These are phyloP conservation scores for Noctuana brunneofusca DNA, from an alignment of 2,888 invertebrate genomes.

Conservation along the genomic window DNA sequence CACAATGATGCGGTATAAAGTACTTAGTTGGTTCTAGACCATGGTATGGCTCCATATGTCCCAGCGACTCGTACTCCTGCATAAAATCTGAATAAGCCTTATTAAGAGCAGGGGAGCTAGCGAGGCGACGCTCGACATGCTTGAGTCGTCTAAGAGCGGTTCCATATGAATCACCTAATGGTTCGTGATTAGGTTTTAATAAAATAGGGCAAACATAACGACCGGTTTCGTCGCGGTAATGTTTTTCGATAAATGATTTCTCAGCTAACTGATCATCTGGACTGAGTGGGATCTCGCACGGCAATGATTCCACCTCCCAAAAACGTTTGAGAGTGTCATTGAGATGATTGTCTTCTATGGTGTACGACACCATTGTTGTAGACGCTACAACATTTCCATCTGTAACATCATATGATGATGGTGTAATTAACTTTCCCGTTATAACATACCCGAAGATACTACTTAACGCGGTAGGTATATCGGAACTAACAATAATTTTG, in stretches of 20 bases:
- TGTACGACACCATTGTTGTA: constrained; percentile 5
- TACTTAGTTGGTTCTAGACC: neutral
- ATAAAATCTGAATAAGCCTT: neutral
- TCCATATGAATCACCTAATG: constrained; percentile 7
- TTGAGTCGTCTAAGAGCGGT: neutral
- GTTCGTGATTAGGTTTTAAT: neutral
- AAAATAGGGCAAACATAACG: constrained; percentile 3
- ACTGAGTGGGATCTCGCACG: constrained; percentile 5
- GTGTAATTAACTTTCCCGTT: neutral
- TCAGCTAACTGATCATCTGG: constrained; percentile 2
- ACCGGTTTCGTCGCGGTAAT: constrained; percentile 7
- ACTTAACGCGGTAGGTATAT: neutral
- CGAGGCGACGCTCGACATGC: neutral
- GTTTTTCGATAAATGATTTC: constrained; percentile 3
- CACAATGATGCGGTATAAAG: neutral
- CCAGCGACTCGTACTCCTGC: neutral
- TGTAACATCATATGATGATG: neutral
- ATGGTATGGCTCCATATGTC: neutral
- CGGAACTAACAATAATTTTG: neutral
- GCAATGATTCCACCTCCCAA: constrained; percentile 1
- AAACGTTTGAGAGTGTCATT: constrained; percentile 9
- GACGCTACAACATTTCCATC: neutral
- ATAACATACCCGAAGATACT: neutral
- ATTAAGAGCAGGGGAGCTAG: neutral
- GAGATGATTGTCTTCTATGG: constrained; percentile 4